Percentiles rank a stretch among this genome's conserved stretches.
These are phyloP conservation scores for Mya arenaria DNA, from an alignment of 1,140 invertebrate genomes.

Conservation along the genomic window DNA sequence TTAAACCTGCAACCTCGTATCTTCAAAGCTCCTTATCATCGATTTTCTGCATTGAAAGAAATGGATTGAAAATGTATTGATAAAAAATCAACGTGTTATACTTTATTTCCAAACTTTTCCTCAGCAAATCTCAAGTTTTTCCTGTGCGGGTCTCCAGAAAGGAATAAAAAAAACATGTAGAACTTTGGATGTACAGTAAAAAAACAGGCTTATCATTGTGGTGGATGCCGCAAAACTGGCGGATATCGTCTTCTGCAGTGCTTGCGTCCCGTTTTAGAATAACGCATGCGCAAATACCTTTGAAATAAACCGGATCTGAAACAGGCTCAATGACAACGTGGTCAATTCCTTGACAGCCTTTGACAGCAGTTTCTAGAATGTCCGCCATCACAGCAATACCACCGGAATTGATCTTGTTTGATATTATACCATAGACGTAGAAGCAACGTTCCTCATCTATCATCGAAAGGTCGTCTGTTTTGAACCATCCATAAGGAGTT, in stretches of 20 bases:
- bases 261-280: neutral
- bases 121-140: slow-evolving; percentile 8
- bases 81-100: too few species aligned
- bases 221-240: neutral
- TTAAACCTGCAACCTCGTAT: too few species aligned
- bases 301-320: slow-evolving; percentile 5
- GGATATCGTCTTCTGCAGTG: slow-evolving; percentile 16
- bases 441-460: slow-evolving; percentile 42
- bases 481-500: slow-evolving; percentile 52
- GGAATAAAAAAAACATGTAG: slow-evolving; percentile 22
- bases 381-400: slow-evolving; percentile 19
- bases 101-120: too few species aligned
- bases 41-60: too few species aligned
- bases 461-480: slow-evolving; percentile 53
- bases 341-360: slow-evolving; percentile 4
- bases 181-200: slow-evolving; percentile 25
- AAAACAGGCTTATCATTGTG: neutral
- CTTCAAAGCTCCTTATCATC: too few species aligned
- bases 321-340: slow-evolving; percentile 29
- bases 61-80: too few species aligned
- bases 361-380: slow-evolving; percentile 16
- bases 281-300: slow-evolving; percentile 43
- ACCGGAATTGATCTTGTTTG: slow-evolving; percentile 44
- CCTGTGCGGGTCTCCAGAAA: slow-evolving; percentile 22
- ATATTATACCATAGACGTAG: slow-evolving; percentile 52